Conservation (phyloP, 2,113 vertebrate genomes). For the Atlantisia rogersi region DNA sequence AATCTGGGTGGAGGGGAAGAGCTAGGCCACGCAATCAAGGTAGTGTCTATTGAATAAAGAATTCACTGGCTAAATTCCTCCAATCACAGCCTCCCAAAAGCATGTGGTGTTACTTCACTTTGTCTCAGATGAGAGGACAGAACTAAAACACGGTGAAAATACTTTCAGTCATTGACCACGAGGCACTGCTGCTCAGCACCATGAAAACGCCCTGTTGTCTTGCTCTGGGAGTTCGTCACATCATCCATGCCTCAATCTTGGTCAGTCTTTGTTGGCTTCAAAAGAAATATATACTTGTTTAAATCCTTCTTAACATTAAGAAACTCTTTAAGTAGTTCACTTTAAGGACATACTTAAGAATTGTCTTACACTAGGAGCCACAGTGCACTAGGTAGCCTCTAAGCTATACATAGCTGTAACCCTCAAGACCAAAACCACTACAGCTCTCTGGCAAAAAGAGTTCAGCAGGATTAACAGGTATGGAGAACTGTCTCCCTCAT, state of each 20-base stretch:
- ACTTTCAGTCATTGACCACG: neutral
- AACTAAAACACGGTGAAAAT: neutral
- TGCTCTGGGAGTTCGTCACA: neutral
- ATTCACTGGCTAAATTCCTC: neutral
- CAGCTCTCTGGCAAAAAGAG: neutral
- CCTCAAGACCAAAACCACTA: neutral
- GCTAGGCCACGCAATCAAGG: neutral
- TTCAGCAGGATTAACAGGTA: neutral
- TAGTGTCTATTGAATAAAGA: neutral
- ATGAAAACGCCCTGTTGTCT: neutral
- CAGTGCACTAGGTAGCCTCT: neutral
- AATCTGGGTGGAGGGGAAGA: neutral
- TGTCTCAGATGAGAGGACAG: neutral
- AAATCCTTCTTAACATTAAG: neutral
- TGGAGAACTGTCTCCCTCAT: neutral
- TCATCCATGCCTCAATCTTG: neutral
- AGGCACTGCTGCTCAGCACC: neutral
- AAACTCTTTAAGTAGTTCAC: neutral
- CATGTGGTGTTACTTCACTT: accelerated
- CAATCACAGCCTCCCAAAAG: neutral
- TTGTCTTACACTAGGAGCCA: neutral
- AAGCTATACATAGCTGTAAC: neutral
- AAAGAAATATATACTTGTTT: neutral
- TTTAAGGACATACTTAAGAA: neutral
- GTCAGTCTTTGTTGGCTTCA: neutral